Percentiles rank a stretch among this genome's conserved stretches.
Evolutionary conservation across 2,113 vertebrate genomes (phyloP).

Genomic region (Arvicanthis niloticus): DNA sequence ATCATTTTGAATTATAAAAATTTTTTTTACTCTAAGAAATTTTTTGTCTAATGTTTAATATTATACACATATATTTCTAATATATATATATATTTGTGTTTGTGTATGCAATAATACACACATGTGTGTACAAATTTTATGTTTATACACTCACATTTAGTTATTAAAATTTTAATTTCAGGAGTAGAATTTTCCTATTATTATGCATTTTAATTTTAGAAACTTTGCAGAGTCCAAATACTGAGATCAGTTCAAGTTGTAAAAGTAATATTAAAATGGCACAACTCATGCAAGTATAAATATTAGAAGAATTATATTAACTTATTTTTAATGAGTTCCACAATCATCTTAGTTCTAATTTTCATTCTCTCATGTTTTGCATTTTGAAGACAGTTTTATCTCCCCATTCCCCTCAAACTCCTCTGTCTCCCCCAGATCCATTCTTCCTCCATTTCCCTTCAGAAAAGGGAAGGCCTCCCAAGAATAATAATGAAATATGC

Average conservation of each 20-base stretch:
- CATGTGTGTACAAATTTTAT: not conserved
- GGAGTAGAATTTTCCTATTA: not conserved
- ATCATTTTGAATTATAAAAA: slow-evolving; percentile 41
- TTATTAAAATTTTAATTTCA: slow-evolving; percentile 49
- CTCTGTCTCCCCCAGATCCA: too few relatives aligned
- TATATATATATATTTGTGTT: not conserved
- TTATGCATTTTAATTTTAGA: not conserved
- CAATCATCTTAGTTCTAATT: not conserved
- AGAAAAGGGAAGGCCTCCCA: not conserved
- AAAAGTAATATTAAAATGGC: not conserved
- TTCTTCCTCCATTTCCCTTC: not conserved
- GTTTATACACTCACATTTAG: not conserved
- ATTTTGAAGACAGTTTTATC: not conserved
- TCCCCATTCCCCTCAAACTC: not conserved
- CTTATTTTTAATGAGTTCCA: not conserved
- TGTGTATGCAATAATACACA: not conserved
- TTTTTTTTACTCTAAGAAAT: not conserved
- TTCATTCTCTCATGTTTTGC: not conserved
- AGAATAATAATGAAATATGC: not conserved
- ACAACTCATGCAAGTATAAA: not conserved
- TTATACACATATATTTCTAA: too few relatives aligned
- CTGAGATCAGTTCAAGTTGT: not conserved
- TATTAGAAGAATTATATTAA: not conserved
- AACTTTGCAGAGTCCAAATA: slow-evolving; percentile 21
- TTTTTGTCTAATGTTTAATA: slow-evolving; percentile 21